A percentile compares a stretch with the other conserved stretches of the same genome.
Conservation (phyloP, 2,113 vertebrate genomes). For the Tragelaphus scriptus region DNA sequence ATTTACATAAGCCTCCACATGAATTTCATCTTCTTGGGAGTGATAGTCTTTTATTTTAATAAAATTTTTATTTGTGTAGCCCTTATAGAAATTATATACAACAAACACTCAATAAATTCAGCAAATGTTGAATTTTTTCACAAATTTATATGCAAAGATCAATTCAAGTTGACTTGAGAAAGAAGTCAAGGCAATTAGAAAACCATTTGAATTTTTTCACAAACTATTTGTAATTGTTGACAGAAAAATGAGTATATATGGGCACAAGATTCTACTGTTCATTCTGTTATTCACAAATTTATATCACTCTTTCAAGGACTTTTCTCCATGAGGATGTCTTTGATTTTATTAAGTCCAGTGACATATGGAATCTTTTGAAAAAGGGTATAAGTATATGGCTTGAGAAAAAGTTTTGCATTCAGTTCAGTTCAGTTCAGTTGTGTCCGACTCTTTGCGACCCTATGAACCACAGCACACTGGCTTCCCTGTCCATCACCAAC, state of each 20-base stretch:
- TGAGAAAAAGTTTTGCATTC: not conserved
- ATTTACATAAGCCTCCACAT: not conserved
- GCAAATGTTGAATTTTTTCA: not conserved
- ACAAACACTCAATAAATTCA: not conserved
- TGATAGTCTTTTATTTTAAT: not conserved
- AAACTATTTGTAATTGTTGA: not conserved
- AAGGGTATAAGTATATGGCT: not conserved
- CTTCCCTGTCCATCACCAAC: too few relatives aligned
- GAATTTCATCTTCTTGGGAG: not conserved
- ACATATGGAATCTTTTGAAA: not conserved
- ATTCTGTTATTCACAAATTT: not conserved
- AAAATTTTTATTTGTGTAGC: not conserved
- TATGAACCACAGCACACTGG: fast-evolving
- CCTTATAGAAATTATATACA: not conserved
- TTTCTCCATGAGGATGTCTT: not conserved
- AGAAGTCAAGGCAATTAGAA: not conserved
- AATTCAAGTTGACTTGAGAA: not conserved
- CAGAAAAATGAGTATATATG: not conserved
- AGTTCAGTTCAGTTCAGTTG: too few relatives aligned
- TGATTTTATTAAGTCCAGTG: not conserved
- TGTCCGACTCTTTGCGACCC: too few relatives aligned
- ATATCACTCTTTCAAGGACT: not conserved
- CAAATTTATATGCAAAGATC: not conserved
- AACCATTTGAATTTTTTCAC: not conserved
- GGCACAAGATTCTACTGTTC: not conserved